Base-by-base conservation (phyloP, 2,797 vertebrate species). In the Melanotaenia trifasciata region DNA sequence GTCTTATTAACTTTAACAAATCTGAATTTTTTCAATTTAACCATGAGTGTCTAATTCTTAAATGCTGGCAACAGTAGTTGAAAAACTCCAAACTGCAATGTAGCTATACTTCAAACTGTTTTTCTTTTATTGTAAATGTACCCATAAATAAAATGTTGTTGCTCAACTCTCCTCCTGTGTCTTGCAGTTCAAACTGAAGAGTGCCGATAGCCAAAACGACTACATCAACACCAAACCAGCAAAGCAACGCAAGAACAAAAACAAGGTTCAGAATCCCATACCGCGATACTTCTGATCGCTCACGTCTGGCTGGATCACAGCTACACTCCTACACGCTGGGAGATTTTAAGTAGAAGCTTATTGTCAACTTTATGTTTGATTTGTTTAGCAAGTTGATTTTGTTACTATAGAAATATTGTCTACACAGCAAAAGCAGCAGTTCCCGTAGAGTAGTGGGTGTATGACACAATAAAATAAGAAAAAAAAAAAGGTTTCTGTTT, bases 221-320 rank as follows among this genome's bases (percentile, higher is more conserved):
- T 94, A 94, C 83, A 91, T 93, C 3, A 95, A 94, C 83, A 92
- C 92, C 84, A 94, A 60, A 67, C 61, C 72, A 0, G 10, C 75
- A 1, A 64, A 69, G 58, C 78, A 67, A 1, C 80, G 51, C 59
- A 74, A 45, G 67, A 93, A 67, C 68, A 90, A 87, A 3, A 83
- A 72, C 45, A 85, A 90, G 1, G 28, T 93, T 35, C 84, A 87
- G 58, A 91, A 87, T 14, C 89, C 87, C 0, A 30, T 72, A 9
- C 83, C 81, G 0, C 68, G 54, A 40, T 33, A 84, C 80, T 72
- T 85, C 68, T 90, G 82, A 88, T 2, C 2, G 11, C 13, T 28
- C 12, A 2, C 9, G 12, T 61, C 3, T n/a, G 54, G 3, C 4
- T 0, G 32, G n/a, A 59, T 18, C 54, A 54, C 68, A 36, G 14